Evolutionary conservation across 2,113 vertebrate genomes (phyloP), one percentile per base, ranked within the genome.

Genomic region (Sciurus niger): DNA sequence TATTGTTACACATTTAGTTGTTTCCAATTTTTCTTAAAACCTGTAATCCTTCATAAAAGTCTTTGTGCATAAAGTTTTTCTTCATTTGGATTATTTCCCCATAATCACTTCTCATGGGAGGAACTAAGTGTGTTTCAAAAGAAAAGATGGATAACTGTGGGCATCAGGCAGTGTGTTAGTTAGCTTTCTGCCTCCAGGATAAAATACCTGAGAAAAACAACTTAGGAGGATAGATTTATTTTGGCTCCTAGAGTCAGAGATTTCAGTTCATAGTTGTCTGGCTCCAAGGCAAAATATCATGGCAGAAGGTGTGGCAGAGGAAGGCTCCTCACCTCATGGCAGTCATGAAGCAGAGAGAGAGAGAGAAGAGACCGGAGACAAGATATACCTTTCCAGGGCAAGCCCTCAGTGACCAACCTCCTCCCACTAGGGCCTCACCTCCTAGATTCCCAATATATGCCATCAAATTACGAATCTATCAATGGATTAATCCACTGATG

Each of bases 81-180:
- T 73, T 90, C 73, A 46, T 95, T 93, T 83, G 77, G 55, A 60
- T 84, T 78, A 16, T 92, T 60, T 86, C 16, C 25, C 37, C 48
- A 25, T 30, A 88, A 34, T n/a, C n/a, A 46, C 2, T 60, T 46
- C 28, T 76, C 55, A 24, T 58, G 20, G 34, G 8, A 79, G 88
- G 34, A 74, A 73, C 67, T 13, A 4, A 53, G 4, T 65, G 55
- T 37, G 34, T 73, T 84, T 93, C 73, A 43, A 60, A 91, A 89
- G 95, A 68, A 88, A 92, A 90, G 72, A 12, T 58, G 8, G 4
- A 30, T n/a, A 17, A 8, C 28, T 72, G 1, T 70, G 28, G 51
- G 77, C 13, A 37, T 28, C 67, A 1, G 24, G n/a, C 58, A 34
- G 65, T 34, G 6, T 68, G 32, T 32, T 6, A 67, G 65, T 67